These are phyloP conservation scores for Chalcosyrphus nemorum DNA, from an alignment of 2,888 invertebrate genomes.

Conservation along the genomic window DNA sequence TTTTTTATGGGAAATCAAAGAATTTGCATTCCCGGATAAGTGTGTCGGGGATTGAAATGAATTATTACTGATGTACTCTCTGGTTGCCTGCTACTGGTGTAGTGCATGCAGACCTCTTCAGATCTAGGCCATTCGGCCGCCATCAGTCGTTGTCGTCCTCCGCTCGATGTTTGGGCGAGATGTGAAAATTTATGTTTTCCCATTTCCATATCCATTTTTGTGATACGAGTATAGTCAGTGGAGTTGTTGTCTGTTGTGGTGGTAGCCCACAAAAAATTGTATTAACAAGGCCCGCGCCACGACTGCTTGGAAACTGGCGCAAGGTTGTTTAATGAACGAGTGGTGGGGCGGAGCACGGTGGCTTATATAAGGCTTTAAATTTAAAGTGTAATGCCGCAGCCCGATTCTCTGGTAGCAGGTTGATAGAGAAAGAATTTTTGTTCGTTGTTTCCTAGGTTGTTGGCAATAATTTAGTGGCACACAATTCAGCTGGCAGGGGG, in stretches of 20 bases:
- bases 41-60: slow-evolving; percentile 62
- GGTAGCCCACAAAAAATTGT: slow-evolving; percentile 49
- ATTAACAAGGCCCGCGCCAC: slow-evolving; percentile 31
- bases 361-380: slow-evolving; percentile 40
- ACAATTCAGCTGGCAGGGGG: slow-evolving; percentile 21
- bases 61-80: slow-evolving; percentile 42
- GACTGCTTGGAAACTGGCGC: slow-evolving; percentile 61
- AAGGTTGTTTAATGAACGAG: slow-evolving; percentile 61
- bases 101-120: slow-evolving; percentile 23
- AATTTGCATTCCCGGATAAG: slow-evolving; percentile 65
- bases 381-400: slow-evolving; percentile 48
- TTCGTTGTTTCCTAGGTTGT: slow-evolving; percentile 2
- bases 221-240: too few relatives aligned
- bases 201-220: slow-evolving; percentile 52
- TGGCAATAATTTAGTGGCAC: slow-evolving; percentile 45
- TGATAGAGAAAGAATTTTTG: slow-evolving; percentile 7
- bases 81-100: slow-evolving; percentile 32
- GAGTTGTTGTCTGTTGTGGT: slow-evolving; percentile 52
- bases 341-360: slow-evolving; percentile 21
- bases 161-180: slow-evolving; percentile 53
- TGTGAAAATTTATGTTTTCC: slow-evolving; percentile 60
- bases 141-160: slow-evolving; percentile 31
- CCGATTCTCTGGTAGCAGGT: slow-evolving; percentile 7
- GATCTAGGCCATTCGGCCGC: slow-evolving; percentile 60
- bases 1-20: slow-evolving; percentile 43